A percentile compares a stretch with the other conserved stretches of the same genome.
phyloP scores from a whole-genome alignment of 2,888 invertebrate species.

The Brachyptera risi region DNA sequence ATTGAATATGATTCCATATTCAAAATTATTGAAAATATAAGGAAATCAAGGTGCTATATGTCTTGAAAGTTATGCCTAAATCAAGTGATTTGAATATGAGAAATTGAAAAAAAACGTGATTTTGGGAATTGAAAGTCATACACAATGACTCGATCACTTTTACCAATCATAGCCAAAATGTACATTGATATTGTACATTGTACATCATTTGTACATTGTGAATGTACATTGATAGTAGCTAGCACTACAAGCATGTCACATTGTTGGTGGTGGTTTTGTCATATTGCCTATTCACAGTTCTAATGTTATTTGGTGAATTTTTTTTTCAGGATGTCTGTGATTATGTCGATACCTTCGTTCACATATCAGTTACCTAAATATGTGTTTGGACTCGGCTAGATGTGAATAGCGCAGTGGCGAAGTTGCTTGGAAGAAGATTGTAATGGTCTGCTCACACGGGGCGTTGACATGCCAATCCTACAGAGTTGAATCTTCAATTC shows the following conservation, averaged over 20 bases:
- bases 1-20: too few relatives aligned
- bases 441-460: too few relatives aligned
- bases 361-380: slow-evolving; percentile 81
- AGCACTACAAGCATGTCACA: background rate
- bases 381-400: slow-evolving; percentile 73
- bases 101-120: too few relatives aligned
- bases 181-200: background rate
- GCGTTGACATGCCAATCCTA: too few relatives aligned
- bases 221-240: background rate
- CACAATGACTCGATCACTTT: background rate
- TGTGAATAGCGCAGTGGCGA: too few relatives aligned
- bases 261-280: background rate
- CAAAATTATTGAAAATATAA: too few relatives aligned
- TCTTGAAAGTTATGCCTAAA: too few relatives aligned
- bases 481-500: too few relatives aligned
- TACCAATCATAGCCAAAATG: background rate
- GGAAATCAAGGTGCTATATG: too few relatives aligned
- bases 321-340: slow-evolving; percentile 71
- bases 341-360: slow-evolving; percentile 80
- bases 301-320: background rate
- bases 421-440: too few relatives aligned
- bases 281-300: background rate
- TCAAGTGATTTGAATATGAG: too few relatives aligned
- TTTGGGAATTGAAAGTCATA: too few relatives aligned
- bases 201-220: background rate